phyloP scores from a whole-genome alignment of 2,797 vertebrate species.

The Streptopelia turtur region DNA sequence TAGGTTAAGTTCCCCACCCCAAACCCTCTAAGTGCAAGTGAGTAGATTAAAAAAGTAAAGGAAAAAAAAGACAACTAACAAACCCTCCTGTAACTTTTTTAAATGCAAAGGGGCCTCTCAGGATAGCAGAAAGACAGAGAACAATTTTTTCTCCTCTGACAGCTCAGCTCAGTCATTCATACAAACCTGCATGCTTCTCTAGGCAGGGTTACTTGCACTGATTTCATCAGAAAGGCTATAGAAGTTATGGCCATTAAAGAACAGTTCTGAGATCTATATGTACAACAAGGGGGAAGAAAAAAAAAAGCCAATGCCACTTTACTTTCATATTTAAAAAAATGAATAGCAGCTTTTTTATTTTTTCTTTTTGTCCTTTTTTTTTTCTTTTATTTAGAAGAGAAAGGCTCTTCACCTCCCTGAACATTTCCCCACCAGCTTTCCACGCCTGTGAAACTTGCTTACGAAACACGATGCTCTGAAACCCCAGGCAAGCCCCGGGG shows the following conservation, averaged over 20 bases:
- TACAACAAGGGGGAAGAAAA: rapidly evolving
- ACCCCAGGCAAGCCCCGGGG: not conserved
- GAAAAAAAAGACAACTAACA: not conserved
- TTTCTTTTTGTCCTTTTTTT: too few species aligned
- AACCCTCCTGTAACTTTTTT: not conserved
- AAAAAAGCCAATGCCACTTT: not conserved
- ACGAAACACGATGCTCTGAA: not conserved
- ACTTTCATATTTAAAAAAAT: not conserved
- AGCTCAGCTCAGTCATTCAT: not conserved
- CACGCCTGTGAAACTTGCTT: not conserved
- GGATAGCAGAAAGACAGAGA: not conserved
- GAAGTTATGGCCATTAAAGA: not conserved
- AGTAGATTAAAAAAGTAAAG: not conserved
- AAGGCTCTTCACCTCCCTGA: not conserved
- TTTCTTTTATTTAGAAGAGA: not conserved
- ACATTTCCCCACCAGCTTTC: not conserved
- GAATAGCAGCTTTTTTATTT: not conserved
- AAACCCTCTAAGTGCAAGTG: not conserved
- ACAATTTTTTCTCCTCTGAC: not conserved
- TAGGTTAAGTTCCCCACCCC: not conserved
- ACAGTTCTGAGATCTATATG: rapidly evolving
- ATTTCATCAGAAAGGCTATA: not conserved
- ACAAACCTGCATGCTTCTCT: not conserved
- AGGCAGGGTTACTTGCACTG: not conserved
- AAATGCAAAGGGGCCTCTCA: not conserved